These are phyloP conservation scores for Epinephelus cyanopodus DNA, from an alignment of 2,113 vertebrate genomes.

Conservation along the genomic window DNA sequence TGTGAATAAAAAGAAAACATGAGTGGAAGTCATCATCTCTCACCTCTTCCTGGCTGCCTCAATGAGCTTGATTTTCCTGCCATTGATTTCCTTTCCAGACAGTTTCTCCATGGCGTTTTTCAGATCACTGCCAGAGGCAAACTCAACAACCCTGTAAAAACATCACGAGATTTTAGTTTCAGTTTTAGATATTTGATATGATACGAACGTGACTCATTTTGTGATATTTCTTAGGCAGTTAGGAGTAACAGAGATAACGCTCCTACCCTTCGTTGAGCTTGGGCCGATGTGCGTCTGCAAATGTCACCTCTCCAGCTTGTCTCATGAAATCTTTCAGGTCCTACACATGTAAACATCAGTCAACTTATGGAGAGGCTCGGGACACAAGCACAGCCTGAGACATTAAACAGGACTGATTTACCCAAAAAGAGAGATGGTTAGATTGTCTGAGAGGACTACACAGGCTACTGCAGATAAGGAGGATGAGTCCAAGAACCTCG, in stretches of 20 bases:
- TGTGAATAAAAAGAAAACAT: neutral
- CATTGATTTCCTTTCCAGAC: conserved; percentile 98
- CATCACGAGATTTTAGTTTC: neutral
- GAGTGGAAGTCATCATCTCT: neutral
- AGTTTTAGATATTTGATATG: neutral
- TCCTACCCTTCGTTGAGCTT: conserved; percentile 97
- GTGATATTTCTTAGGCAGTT: neutral
- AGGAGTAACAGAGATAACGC: rapidly evolving
- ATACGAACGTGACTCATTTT: neutral
- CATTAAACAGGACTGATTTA: conserved; percentile 78
- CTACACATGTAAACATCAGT: conserved; percentile 88
- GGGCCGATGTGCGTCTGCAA: conserved; percentile 96
- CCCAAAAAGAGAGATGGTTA: conserved; percentile 84
- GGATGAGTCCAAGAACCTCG: conserved; percentile 76
- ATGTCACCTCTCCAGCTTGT: conserved; percentile 98
- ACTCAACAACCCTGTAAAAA: conserved; percentile 93
- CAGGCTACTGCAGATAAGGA: conserved; percentile 64
- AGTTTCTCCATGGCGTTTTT: conserved; percentile 98
- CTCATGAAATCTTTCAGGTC: conserved; percentile 99
- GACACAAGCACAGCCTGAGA: conserved; percentile 60
- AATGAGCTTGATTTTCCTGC: conserved; percentile 97
- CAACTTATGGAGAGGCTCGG: conserved; percentile 69
- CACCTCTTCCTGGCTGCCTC: conserved; percentile 96
- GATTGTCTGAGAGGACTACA: conserved; percentile 72
- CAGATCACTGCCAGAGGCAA: conserved; percentile 96